These are phyloP conservation scores for Heliothis virescens DNA, from an alignment of 1,140 invertebrate species.

Conservation along the genomic window DNA sequence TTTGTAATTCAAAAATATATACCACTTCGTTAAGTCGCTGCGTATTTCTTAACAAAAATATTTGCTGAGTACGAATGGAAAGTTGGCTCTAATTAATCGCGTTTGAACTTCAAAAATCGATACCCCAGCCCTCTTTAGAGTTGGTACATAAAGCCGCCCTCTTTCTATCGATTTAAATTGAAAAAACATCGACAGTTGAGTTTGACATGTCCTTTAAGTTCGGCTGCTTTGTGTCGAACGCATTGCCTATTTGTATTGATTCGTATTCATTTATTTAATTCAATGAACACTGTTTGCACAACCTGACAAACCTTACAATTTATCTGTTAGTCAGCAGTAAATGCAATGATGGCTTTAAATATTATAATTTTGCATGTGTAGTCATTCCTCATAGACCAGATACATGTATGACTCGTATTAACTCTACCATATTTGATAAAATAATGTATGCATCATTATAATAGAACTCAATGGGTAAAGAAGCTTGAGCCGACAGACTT, in stretches of 20 bases:
- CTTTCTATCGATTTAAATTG: constrained; percentile 75
- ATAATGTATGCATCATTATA: constrained; percentile 34
- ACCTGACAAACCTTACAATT: constrained; percentile 28
- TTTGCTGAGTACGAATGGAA: constrained; percentile 45
- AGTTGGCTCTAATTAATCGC: constrained; percentile 65
- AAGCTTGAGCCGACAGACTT: constrained; percentile 6
- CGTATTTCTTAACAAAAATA: constrained; percentile 41
- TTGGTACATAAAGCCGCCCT: constrained; percentile 50
- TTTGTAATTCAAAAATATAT: constrained; percentile 61
- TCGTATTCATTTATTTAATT: constrained; percentile 64
- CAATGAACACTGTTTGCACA: constrained; percentile 51
- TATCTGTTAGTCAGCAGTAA: constrained; percentile 21
- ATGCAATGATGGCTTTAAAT: constrained; percentile 37
- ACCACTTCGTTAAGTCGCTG: constrained; percentile 50
- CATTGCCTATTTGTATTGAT: constrained; percentile 65
- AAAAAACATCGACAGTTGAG: constrained; percentile 78
- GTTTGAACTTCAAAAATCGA: constrained; percentile 74
- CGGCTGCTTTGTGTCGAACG: constrained; percentile 57
- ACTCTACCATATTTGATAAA: constrained; percentile 27
- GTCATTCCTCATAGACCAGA: constrained; percentile 32
- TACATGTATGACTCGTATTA: constrained; percentile 32
- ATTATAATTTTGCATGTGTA: constrained; percentile 1
- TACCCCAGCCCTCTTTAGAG: constrained; percentile 48
- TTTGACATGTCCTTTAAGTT: constrained; percentile 72
- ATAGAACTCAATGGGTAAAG: constrained; percentile 2